Percentiles rank a stretch among this genome's conserved stretches.
Conservation (phyloP, 2,113 vertebrate genomes). For the Mobula hypostoma region DNA sequence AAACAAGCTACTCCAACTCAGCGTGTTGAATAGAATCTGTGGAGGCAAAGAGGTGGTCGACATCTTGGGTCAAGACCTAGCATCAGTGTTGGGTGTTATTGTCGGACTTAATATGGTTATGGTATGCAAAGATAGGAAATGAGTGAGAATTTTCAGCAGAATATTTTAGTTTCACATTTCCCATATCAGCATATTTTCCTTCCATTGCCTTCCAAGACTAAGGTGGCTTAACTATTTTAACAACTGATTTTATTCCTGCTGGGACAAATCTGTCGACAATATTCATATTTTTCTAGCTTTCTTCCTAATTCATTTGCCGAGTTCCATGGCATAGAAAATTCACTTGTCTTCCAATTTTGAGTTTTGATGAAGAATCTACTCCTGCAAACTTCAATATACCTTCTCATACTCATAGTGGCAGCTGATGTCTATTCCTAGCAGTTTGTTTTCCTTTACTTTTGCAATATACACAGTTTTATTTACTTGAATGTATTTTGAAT, state of each 20-base stretch:
- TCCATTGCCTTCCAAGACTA: background rate
- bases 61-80: too few relatives aligned
- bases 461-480: background rate
- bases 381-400: background rate
- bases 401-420: background rate
- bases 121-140: background rate
- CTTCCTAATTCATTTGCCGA: background rate
- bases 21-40: too few relatives aligned
- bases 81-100: too few relatives aligned
- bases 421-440: background rate
- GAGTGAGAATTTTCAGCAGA: background rate
- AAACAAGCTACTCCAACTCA: too few relatives aligned
- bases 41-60: too few relatives aligned
- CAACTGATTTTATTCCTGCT: background rate
- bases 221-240: background rate
- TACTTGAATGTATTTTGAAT: background rate
- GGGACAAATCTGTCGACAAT: background rate
- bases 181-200: background rate
- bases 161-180: background rate
- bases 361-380: background rate
- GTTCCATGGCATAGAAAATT: background rate
- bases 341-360: background rate
- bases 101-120: background rate
- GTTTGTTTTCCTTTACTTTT: background rate
- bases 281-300: background rate